Conservation (phyloP, 2,113 vertebrate species). For the Neopipo cinnamomea region DNA sequence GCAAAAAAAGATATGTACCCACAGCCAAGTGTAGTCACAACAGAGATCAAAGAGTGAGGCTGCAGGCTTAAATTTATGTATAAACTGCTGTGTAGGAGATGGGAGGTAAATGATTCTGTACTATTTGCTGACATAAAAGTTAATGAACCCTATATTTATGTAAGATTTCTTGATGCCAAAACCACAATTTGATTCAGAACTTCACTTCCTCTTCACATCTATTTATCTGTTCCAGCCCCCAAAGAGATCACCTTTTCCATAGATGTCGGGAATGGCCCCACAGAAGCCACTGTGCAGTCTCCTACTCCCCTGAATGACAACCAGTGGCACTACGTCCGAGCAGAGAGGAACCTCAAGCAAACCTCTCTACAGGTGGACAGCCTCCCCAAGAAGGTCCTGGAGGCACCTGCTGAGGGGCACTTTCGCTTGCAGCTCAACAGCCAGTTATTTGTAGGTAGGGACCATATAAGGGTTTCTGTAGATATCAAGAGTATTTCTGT, state of each 20-base stretch:
- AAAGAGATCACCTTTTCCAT: conserved; percentile 88
- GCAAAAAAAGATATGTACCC: background rate
- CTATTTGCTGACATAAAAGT: conserved; percentile 30
- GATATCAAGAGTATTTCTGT: background rate
- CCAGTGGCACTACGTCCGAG: conserved; percentile 92
- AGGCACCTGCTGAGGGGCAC: conserved; percentile 83
- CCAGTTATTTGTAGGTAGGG: conserved; percentile 93
- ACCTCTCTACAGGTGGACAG: conserved; percentile 90
- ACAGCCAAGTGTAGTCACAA: background rate
- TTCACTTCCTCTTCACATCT: background rate
- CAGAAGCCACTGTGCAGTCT: conserved; percentile 82
- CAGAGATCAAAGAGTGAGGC: conserved; percentile 9
- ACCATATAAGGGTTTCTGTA: background rate
- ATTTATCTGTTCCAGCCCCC: conserved; percentile 78
- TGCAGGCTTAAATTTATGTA: conserved; percentile 6
- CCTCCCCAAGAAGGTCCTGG: conserved; percentile 81
- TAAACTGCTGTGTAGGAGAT: conserved; percentile 30
- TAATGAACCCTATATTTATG: conserved; percentile 26
- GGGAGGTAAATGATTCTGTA: conserved; percentile 27
- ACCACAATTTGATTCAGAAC: background rate
- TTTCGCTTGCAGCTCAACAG: conserved; percentile 88
- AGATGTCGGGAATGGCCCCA: conserved; percentile 89
- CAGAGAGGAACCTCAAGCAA: conserved; percentile 90
- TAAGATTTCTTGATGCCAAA: conserved; percentile 34
- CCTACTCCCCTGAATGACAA: conserved; percentile 87